Base-by-base conservation (phyloP, 1,140 invertebrate genomes). In the Sarcophaga bullata region DNA sequence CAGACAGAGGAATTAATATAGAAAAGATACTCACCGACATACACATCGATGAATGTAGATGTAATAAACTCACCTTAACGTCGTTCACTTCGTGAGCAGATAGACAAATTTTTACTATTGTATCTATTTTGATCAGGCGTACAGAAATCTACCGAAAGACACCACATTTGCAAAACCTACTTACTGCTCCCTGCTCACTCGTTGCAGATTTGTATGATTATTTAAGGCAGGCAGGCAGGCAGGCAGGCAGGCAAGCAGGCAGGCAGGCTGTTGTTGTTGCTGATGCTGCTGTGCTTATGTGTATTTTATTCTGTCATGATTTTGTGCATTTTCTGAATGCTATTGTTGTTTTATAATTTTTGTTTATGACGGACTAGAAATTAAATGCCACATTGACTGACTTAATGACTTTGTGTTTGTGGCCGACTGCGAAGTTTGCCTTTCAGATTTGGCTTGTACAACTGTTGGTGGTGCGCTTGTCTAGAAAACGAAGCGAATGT, bases 21-120 rank as follows among this genome's bases (percentile, higher is more conserved):
- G 25, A 37, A 37, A 37, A 37, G 25, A 37, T 37, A 37, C 25
- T 37, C 25, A 58, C 54, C 2, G 54, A 13, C 15, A n/a, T 58
- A 37, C n/a, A n/a, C 15, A 58, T 15, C 7, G 6, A 52, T 9
- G 13, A 0, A 73, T 73, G 46, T n/a, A n/a, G 25, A 73, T 3
- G 13, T 50, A 49, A 8, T 7, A 47, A 19, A 47, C 75, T 17
- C 47, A 17, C 75, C 8, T 19, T 47, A 76, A 15, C 10, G 73
- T 76, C 37, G 11, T 13, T 9, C 37, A 19, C n/a, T 52, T 10
- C n/a, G 17, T 78, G 17, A 49, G 52, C 48, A 19, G n/a, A 78
- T 19, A 78, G 48, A 78, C 75, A 78, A 17, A 78, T 50, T 78
- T 76, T 78, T 78, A 50, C 75, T 78, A 78, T 78, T 78, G 75